Base-by-base conservation (phyloP, 2,113 vertebrate species). In the Poeciliopsis occidentalis region DNA sequence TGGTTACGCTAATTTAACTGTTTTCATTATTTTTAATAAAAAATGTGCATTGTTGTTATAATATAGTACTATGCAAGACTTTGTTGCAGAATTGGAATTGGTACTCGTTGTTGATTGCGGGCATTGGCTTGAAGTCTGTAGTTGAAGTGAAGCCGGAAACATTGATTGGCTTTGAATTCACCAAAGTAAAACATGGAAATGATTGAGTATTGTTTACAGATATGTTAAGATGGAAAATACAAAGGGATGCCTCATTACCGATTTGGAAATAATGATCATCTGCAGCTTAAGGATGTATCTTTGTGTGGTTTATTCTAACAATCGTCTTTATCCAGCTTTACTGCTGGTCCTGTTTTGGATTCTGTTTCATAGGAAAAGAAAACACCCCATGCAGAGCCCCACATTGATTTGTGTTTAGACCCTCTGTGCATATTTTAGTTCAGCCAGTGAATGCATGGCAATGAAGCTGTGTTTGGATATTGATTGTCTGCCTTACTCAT, bases 381-480 rank as follows among this genome's bases (percentile, higher is more conserved):
- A 34, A 69, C 54, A 76, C 11, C 69, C 47, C 62, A 67, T 66
- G 64, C 73, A 63, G 63, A 66, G 70, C 24, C 60, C 73, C 60
- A 24, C 78, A 79, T 73, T 79, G 79, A 88, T 87, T 75, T 71
- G 80, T 79, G 71, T 60, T 22, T 57, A 69, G 41, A 39, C 73
- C 67, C 26, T 62, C 66, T 13, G 30, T 79, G 84, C 80, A 80
- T 73, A 72, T 81, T 84, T 65, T 71, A 75, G 41, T 72, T 75
- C 47, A 79, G 73, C 66, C 30, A 41, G 74, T 88, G 81, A 65
- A 69, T 90, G 85, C 83, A 84, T 83, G 76, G 66, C 78, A 89
- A 85, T 79, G 88, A 92, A 64, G 87, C 69, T 24, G 68, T 85
- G 85, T 91, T 75, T 73, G 76, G 75, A 60, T 86, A 92, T 90